Conservation (phyloP, 2,888 invertebrate genomes). For the Synanthedon tipuliformis region DNA sequence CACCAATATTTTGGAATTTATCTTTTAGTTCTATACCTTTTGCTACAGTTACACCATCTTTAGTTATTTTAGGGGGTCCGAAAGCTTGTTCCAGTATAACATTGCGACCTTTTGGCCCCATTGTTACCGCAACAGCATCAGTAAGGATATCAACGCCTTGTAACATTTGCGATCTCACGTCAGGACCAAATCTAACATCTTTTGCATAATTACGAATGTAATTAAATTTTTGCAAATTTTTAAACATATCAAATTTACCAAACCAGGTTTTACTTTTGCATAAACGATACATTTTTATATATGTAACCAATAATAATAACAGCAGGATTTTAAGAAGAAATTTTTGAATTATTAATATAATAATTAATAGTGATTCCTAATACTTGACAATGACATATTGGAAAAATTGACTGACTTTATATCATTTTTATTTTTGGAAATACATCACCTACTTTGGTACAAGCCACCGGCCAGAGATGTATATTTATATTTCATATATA, state of each 20-base stretch:
- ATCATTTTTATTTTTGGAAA: too few relatives aligned
- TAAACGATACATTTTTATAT: slow-evolving; percentile 27
- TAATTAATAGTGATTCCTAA: too few relatives aligned
- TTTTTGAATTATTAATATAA: too few relatives aligned
- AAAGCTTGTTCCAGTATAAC: slow-evolving; percentile 98
- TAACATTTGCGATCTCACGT: slow-evolving; percentile 94
- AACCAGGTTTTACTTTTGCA: slow-evolving; percentile 8
- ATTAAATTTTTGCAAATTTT: slow-evolving; percentile 7
- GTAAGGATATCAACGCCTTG: slow-evolving; percentile 97
- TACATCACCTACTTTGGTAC: too few relatives aligned
- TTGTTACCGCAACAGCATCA: slow-evolving; percentile 98
- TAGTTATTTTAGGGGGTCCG: slow-evolving; percentile 99
- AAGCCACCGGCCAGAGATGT: too few relatives aligned
- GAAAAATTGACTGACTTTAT: too few relatives aligned
- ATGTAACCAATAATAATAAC: too few relatives aligned
- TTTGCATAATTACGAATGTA: slow-evolving; percentile 76
- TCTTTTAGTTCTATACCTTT: slow-evolving; percentile 97
- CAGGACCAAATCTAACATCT: slow-evolving; percentile 96
- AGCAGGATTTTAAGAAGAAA: too few relatives aligned
- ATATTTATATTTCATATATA: too few relatives aligned
- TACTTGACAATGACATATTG: too few relatives aligned
- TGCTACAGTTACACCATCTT: slow-evolving; percentile 99
- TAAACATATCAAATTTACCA: slow-evolving; percentile 8
- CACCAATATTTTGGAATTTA: slow-evolving; percentile 98
- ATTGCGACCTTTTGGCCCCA: slow-evolving; percentile 99